Percentiles rank a stretch among this genome's conserved stretches.
Conservation (phyloP, 2,113 vertebrate species). For the Cyrtonyx montezumae region DNA sequence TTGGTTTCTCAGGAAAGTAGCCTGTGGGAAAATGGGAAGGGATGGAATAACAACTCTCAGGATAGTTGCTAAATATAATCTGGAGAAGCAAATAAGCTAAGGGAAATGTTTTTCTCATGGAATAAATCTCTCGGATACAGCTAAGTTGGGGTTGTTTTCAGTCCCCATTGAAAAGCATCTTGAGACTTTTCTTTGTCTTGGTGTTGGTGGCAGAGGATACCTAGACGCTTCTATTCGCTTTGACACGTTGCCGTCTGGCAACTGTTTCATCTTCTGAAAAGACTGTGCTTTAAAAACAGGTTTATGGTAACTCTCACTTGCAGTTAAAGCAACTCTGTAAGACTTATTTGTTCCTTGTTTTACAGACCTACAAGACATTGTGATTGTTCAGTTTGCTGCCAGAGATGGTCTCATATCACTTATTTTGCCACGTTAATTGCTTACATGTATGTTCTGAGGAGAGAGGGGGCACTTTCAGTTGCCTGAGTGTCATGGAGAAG, state of each 20-base stretch:
- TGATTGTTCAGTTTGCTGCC: background rate
- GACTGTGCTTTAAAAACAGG: background rate
- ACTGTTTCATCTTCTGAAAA: background rate
- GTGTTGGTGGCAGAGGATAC: background rate
- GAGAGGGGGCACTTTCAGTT: fast-evolving
- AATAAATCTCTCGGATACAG: background rate
- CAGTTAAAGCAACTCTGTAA: background rate
- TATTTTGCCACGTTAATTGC: background rate
- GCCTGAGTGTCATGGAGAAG: background rate
- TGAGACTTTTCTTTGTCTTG: slow-evolving; percentile 5
- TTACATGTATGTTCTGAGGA: fast-evolving
- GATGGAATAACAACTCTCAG: background rate
- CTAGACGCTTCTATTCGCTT: background rate
- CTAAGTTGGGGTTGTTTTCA: background rate
- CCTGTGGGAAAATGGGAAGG: fast-evolving
- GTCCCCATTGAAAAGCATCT: background rate
- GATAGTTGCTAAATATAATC: background rate
- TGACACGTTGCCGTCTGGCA: background rate
- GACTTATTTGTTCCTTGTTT: fast-evolving
- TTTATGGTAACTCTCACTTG: background rate
- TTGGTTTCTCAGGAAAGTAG: background rate
- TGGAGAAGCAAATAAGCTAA: background rate
- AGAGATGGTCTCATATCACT: background rate
- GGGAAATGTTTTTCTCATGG: background rate
- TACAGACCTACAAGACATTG: background rate